Base-by-base conservation (phyloP, 2,888 invertebrate genomes). In the Agrypnus murinus region DNA sequence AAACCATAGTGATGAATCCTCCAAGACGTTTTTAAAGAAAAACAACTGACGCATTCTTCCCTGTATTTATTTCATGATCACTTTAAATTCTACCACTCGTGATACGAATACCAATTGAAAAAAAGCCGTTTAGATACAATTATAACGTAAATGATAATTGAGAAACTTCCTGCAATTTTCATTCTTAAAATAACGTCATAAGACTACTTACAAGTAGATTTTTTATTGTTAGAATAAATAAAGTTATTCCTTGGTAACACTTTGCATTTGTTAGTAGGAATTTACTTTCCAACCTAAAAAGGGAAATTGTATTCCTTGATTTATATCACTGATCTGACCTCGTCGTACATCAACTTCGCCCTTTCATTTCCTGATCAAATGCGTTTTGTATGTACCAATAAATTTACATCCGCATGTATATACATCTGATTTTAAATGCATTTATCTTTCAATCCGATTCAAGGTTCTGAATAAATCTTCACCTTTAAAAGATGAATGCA, bases 291-390 rank as follows among this genome's bases (percentile, higher is more conserved):
- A 14, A 19, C 43, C 43, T 6, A 14, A 36, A 3, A 14, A 36
- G 36, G 55, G 36, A 36, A 36, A 34, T 46, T 38, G 48, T 53
- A 15, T 63, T 63, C 63, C 40, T 55, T 57, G 65, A 46, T 65
- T 65, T 57, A 40, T 53, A 46, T 55, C 34, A 38, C n/a, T 57
- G 58, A 36, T 58, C 65, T 65, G 58, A 48, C 36, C 66, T 40
- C 14, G 10, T 45, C 15, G 58, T 36, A 17, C 34, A 34, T 53
- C 53, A 34, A 12, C 53, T n/a, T 25, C 25, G 25, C 25, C 25
- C 46, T 46, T 66, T 66, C 66, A 66, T 66, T 66, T 66, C 66
- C 66, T 66, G 40, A 15, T 57, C 55, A 36, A 10, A 10, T 36
- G 55, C 25, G 5, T 25, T 25, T 25, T 25, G 25, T 25, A 25